These are phyloP conservation scores for Dasysyrphus tricinctus DNA, from an alignment of 2,888 invertebrate species.

Conservation along the genomic window DNA sequence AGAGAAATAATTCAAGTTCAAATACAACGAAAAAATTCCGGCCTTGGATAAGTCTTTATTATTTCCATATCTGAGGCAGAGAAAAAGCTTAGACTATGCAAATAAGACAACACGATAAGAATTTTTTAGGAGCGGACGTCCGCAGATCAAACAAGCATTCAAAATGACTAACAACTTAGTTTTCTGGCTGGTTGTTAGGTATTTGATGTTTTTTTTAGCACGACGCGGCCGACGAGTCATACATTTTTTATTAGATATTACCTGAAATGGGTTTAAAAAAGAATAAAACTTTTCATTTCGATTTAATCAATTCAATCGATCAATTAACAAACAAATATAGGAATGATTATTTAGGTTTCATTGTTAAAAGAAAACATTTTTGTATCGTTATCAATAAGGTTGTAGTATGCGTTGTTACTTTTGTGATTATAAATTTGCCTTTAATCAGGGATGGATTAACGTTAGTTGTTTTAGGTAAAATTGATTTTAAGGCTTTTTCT, in stretches of 20 bases:
- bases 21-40: background rate
- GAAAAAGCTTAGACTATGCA: background rate
- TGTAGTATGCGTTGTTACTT: background rate
- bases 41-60: conserved; percentile 20
- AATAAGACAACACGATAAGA: conserved; percentile 44
- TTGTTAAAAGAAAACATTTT: background rate
- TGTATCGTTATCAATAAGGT: background rate
- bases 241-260: conserved; percentile 8
- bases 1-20: background rate
- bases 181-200: background rate
- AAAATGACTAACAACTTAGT: conserved; percentile 26
- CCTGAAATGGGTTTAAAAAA: conserved; percentile 1
- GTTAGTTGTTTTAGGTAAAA: background rate
- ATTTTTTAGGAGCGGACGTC: conserved; percentile 34
- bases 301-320: conserved; percentile 13
- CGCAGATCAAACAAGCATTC: conserved; percentile 16
- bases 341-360: background rate
- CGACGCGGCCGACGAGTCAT: background rate
- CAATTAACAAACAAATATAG: background rate
- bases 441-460: background rate
- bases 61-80: conserved; percentile 32
- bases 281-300: background rate
- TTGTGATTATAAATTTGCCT: background rate
- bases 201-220: background rate
- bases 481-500: background rate